Percentiles rank a stretch among this genome's conserved stretches.
phyloP scores from a whole-genome alignment of 2,113 vertebrate species.

The Eurystomus gularis region DNA sequence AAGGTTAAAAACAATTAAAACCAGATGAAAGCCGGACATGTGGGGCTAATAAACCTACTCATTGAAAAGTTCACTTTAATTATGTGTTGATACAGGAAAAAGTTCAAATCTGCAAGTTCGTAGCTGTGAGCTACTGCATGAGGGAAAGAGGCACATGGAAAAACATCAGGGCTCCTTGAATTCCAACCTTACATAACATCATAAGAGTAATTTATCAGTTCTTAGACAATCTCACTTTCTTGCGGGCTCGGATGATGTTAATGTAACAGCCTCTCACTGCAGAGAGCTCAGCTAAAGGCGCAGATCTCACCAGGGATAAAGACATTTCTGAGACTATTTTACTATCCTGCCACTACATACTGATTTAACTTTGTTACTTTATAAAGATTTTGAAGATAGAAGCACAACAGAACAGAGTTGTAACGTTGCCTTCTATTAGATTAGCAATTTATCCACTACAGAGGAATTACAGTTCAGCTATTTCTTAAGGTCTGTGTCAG shows the following conservation, averaged over 20 bases:
- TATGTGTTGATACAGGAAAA: background rate
- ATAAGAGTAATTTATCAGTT: background rate
- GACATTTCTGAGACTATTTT: background rate
- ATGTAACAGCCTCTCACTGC: background rate
- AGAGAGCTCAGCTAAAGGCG: background rate
- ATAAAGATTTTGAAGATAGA: background rate
- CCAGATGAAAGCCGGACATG: background rate
- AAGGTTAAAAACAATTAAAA: constrained; percentile 7
- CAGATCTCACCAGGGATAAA: background rate
- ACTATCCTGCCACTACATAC: background rate
- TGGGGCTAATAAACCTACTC: background rate
- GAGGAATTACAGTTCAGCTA: background rate
- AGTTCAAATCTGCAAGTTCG: background rate
- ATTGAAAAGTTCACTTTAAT: background rate
- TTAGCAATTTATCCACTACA: background rate
- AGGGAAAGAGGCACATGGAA: background rate
- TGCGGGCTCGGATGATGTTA: background rate
- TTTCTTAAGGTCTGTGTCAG: background rate
- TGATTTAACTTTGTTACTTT: background rate
- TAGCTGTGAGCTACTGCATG: background rate
- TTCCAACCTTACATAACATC: background rate
- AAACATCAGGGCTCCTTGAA: background rate
- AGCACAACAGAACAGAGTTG: background rate
- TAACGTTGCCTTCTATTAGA: background rate
- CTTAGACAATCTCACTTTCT: background rate